Percentiles rank a stretch among this genome's conserved stretches.
Evolutionary conservation across 2,888 invertebrate genomes (phyloP).

Genomic region (Tipula helvola): DNA sequence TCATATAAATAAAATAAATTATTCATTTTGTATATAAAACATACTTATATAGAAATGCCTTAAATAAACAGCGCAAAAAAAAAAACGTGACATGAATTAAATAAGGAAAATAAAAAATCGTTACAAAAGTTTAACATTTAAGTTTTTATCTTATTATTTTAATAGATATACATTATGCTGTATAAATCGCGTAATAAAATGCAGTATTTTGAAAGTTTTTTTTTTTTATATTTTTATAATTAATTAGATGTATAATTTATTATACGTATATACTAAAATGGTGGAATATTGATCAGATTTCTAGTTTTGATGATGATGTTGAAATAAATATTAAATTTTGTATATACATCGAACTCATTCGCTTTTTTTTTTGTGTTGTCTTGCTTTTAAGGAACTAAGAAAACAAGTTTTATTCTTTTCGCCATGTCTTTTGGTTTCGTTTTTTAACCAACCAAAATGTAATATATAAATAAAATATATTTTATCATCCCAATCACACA

Average conservation of each 20-base stretch:
- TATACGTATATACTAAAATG: neutral
- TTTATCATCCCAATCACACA: conserved; percentile 4
- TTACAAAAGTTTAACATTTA: neutral
- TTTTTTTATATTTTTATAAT: neutral
- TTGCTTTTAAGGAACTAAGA: neutral
- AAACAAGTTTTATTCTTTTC: neutral
- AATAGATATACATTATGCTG: neutral
- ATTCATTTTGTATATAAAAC: neutral
- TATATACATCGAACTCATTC: neutral
- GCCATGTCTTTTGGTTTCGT: neutral
- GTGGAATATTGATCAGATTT: neutral
- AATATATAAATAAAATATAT: neutral
- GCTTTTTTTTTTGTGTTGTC: neutral
- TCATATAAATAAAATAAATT: neutral
- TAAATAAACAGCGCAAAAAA: neutral
- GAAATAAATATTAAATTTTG: neutral
- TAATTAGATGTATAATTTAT: neutral
- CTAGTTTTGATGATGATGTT: neutral
- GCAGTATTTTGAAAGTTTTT: neutral
- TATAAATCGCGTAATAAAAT: neutral
- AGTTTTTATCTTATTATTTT: neutral
- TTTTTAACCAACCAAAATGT: neutral
- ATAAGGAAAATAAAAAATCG: neutral
- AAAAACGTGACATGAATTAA: neutral
- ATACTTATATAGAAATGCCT: neutral